A percentile compares a stretch with the other conserved stretches of the same genome.
phyloP scores from a whole-genome alignment of 2,797 vertebrate genomes.

The Crypturellus tataupa region DNA sequence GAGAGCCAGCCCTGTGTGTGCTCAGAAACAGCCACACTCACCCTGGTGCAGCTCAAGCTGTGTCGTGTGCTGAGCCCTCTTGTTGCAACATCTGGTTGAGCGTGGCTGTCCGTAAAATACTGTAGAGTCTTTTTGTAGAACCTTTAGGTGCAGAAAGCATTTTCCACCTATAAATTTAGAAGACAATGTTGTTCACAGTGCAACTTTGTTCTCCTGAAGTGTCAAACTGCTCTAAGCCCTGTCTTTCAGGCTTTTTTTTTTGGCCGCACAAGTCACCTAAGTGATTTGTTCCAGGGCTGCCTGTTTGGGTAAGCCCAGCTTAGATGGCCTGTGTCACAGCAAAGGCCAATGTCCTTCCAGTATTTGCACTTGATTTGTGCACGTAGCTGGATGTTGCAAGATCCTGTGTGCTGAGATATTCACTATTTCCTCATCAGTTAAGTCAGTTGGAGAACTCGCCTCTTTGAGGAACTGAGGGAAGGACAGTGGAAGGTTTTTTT shows the following conservation, averaged over 20 bases:
- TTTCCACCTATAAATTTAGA: neutral
- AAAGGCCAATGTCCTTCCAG: neutral
- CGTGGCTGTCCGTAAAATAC: neutral
- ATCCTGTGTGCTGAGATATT: neutral
- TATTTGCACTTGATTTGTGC: neutral
- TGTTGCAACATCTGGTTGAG: neutral
- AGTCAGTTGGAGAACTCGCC: neutral
- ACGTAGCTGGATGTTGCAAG: fast-evolving
- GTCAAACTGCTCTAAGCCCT: neutral
- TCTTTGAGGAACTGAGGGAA: neutral
- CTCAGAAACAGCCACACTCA: neutral
- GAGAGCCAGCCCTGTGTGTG: neutral
- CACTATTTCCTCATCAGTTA: neutral
- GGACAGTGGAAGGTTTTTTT: neutral
- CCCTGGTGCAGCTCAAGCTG: neutral
- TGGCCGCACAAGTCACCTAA: neutral
- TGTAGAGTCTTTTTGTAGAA: neutral
- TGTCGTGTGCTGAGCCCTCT: neutral
- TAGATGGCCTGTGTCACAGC: neutral
- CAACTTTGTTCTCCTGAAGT: neutral
- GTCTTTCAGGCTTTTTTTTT: neutral
- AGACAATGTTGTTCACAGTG: neutral
- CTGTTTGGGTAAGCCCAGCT: neutral
- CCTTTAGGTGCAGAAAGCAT: neutral
- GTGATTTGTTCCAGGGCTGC: neutral